Base-by-base conservation (phyloP, 1,140 invertebrate species). In the Drosophila ogumai region DNA sequence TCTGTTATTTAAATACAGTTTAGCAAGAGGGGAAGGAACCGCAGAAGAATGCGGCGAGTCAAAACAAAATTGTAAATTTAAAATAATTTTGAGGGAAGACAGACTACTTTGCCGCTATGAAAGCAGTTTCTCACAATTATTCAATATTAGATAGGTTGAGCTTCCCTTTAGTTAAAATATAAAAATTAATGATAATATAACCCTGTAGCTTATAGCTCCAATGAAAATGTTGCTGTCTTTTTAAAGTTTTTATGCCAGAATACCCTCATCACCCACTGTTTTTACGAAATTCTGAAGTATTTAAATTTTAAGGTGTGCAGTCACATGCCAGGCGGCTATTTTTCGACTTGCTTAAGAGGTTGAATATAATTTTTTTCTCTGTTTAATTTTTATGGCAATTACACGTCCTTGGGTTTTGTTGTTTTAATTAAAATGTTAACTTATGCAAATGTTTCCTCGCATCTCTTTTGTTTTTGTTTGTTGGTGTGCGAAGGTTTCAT, bases 1-100 rank as follows among this genome's bases (percentile, higher is more conserved):
- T 40, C 28, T 15, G 43, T 12, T 72, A 73, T 73, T 73, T 72
- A 72, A 72, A 72, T 73, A 59, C 36, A 41, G 22, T 36, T 73
- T 49, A 6, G 47, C 46, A 13, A 31, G 31, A 50, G 15, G n/a
- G 55, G 38, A 69, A 57, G 43, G 38, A 71, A 34, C 9, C 13
- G 28, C 19, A 25, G 13, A 38, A n/a, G 50, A 34, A 52, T 40
- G 28, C 22, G 4, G 40, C 17, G 46, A n/a, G 46, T n/a, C 22
- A 43, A 50, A 69, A 44, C 38, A 68, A 36, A 54, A 54, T 31
- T 52, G 15, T 67, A 69, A 66, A 34, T 68, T 44, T 40, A 49
- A 46, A 49, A 28, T 50, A 12, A 34, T 41, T 19, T 54, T 10
- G 12, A n/a, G 17, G 22, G 17, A 52, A 19, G 10, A 15, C n/a